These are phyloP conservation scores for Tolmerus cingulatus DNA, from an alignment of 2,888 invertebrate species.

Conservation along the genomic window DNA sequence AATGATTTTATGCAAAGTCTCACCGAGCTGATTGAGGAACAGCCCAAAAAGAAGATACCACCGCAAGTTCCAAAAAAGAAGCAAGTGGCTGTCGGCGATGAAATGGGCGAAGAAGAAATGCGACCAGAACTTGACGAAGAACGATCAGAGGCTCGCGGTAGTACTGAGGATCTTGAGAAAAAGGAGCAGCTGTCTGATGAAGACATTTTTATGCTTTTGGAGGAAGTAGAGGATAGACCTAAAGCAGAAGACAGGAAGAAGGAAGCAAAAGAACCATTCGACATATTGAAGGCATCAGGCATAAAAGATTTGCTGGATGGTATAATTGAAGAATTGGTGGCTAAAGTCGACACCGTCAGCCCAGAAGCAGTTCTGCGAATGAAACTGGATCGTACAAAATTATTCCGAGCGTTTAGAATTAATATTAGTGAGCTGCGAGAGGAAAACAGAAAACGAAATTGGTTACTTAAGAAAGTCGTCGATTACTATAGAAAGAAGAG, in stretches of 20 bases:
- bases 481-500: constrained; percentile 55
- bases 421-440: background rate
- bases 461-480: constrained; percentile 52
- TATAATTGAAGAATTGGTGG: background rate
- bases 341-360: background rate
- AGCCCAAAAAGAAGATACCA: background rate
- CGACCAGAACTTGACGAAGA: background rate
- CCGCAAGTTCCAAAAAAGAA: background rate
- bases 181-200: background rate
- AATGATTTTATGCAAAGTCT: background rate
- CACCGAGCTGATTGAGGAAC: background rate
- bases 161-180: background rate
- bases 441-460: constrained; percentile 39
- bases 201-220: background rate
- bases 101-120: background rate
- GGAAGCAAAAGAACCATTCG: background rate
- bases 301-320: background rate
- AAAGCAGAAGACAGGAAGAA: background rate
- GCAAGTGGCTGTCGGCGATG: background rate
- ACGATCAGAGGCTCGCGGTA: background rate
- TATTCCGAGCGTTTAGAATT: constrained; percentile 24
- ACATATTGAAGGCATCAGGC: background rate
- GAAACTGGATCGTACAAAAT: constrained; percentile 18
- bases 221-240: background rate
- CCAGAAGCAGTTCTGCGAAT: background rate